Conservation (phyloP, 2,113 vertebrate genomes). For the Heterotilapia buettikoferi region DNA sequence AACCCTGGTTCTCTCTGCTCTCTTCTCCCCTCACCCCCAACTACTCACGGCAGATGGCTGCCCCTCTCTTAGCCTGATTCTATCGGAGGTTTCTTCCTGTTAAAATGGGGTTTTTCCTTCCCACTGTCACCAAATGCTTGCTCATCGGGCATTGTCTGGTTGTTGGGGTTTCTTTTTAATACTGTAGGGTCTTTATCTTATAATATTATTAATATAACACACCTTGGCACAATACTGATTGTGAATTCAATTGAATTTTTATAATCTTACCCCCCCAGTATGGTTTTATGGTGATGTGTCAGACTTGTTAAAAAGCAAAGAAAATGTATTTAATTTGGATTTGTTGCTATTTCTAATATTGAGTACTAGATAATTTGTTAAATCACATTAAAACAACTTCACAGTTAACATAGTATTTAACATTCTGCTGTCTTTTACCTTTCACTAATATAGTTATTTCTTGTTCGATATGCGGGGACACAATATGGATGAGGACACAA, state of each 20-base stretch:
- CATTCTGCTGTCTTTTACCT: not conserved
- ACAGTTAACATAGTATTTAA: not conserved
- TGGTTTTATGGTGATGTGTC: not conserved
- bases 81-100: not conserved
- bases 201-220: not conserved
- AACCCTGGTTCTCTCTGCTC: not conserved
- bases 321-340: not conserved
- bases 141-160: not conserved
- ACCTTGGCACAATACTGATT: not conserved
- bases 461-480: not conserved
- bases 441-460: not conserved
- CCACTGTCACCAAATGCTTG: not conserved
- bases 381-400: not conserved
- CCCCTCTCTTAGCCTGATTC: rapidly evolving
- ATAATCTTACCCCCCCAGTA: not conserved
- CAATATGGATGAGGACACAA: not conserved
- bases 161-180: not conserved
- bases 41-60: not conserved
- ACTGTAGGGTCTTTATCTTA: not conserved
- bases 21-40: not conserved
- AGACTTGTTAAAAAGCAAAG: not conserved
- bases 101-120: not conserved
- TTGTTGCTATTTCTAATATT: not conserved
- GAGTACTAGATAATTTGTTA: rapidly evolving
- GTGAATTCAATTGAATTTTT: not conserved